A percentile compares a stretch with the other conserved stretches of the same genome.
Conservation (phyloP, 2,888 invertebrate genomes). For the Salticus scenicus region DNA sequence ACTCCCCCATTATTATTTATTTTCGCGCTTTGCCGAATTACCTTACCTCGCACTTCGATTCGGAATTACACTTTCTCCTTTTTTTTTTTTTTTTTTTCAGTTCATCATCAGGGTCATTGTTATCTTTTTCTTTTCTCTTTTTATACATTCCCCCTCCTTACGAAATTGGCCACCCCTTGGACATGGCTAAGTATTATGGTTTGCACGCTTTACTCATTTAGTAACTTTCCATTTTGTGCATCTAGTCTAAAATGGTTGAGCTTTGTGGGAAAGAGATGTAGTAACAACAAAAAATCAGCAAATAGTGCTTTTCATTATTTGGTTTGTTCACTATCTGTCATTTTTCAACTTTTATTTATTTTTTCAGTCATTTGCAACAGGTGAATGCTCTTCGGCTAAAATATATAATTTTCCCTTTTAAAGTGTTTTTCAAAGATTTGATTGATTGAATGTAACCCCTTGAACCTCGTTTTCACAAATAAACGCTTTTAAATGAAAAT, state of each 20-base stretch:
- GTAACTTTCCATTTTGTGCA: not conserved
- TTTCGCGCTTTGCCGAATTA: constrained; percentile 56
- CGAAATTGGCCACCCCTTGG: not conserved
- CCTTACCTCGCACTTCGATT: constrained; percentile 37
- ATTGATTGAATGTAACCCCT: not conserved
- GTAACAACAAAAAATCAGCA: not conserved
- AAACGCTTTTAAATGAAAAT: not conserved
- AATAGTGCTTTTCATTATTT: not conserved
- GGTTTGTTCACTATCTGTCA: not conserved
- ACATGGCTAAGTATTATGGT: not conserved
- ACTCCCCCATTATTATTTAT: constrained; percentile 57
- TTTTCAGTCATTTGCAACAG: not conserved
- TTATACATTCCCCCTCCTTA: not conserved
- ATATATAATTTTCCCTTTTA: not conserved
- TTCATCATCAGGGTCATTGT: constrained; percentile 20
- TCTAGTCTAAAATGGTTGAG: not conserved
- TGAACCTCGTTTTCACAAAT: not conserved
- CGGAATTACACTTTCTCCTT: constrained; percentile 19
- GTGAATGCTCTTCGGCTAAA: not conserved
- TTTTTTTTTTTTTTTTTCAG: constrained; percentile 5
- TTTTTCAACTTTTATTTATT: not conserved
- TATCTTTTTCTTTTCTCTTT: not conserved
- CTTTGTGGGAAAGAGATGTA: not conserved
- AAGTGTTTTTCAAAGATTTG: not conserved
- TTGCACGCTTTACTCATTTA: not conserved